Percentiles rank a stretch among this genome's conserved stretches.
These are phyloP conservation scores for Esperia sulphurella DNA, from an alignment of 2,888 invertebrate genomes.

Conservation along the genomic window DNA sequence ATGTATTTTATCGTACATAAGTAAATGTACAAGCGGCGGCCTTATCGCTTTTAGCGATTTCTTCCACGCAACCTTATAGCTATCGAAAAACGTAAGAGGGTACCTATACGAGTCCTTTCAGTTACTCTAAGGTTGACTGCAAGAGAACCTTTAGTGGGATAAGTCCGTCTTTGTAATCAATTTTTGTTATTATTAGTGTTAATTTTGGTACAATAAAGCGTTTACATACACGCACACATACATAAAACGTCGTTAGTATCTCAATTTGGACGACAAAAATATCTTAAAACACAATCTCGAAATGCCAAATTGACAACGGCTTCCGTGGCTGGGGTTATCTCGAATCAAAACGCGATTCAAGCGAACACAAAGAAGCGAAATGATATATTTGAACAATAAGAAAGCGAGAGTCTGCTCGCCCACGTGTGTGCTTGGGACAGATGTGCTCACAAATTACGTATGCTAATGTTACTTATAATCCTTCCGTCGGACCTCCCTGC, in stretches of 20 bases:
- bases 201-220: too few species aligned
- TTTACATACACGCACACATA: too few species aligned
- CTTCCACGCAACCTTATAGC: too few species aligned
- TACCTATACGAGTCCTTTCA: too few species aligned
- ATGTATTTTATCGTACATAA: too few species aligned
- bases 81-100: too few species aligned
- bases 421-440: conserved; percentile 48
- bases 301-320: conserved; percentile 38
- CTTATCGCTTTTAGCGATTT: too few species aligned
- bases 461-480: conserved; percentile 71
- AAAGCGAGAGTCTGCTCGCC: conserved; percentile 52
- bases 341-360: conserved; percentile 40
- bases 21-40: too few species aligned
- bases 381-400: conserved; percentile 62
- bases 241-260: conserved; percentile 18
- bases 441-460: conserved; percentile 72
- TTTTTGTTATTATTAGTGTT: too few species aligned
- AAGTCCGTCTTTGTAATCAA: too few species aligned
- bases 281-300: conserved; percentile 32
- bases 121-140: too few species aligned
- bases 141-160: too few species aligned
- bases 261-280: conserved; percentile 38
- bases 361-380: conserved; percentile 45
- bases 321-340: conserved; percentile 43
- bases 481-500: conserved; percentile 70